Conservation (phyloP, 2,113 vertebrate genomes). For the Gymnorhina tibicen region DNA sequence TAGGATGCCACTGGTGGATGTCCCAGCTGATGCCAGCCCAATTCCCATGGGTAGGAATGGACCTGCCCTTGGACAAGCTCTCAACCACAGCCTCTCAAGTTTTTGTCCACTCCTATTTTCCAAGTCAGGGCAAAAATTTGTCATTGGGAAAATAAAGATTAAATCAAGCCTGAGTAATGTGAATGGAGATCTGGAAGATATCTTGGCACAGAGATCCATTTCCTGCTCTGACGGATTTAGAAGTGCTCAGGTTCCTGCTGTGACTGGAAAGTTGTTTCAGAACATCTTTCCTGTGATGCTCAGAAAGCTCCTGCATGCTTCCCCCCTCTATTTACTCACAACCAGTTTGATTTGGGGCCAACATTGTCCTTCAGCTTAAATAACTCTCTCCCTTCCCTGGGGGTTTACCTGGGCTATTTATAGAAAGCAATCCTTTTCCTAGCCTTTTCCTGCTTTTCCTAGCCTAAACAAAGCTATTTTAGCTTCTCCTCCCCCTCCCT, state of each 20-base stretch:
- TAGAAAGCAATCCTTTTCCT: conserved; percentile 15
- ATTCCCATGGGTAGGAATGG: neutral
- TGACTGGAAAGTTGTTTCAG: conserved; percentile 47
- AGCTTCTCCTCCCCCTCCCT: neutral
- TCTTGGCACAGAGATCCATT: neutral
- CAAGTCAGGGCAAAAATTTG: neutral
- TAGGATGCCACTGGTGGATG: neutral
- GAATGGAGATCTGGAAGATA: conserved; percentile 7
- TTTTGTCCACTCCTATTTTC: neutral
- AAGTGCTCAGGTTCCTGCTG: conserved; percentile 44
- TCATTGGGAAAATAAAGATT: neutral
- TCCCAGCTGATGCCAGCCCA: neutral
- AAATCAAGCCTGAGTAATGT: conserved; percentile 18
- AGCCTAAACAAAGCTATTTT: conserved; percentile 26
- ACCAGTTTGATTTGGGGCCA: conserved; percentile 45
- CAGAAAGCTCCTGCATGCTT: conserved; percentile 21
- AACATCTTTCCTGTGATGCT: conserved; percentile 65
- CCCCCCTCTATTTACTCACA: conserved; percentile 51
- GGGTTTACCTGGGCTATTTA: neutral
- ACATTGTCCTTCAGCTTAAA: conserved; percentile 50
- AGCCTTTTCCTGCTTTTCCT: conserved; percentile 23
- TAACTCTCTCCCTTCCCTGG: conserved; percentile 44
- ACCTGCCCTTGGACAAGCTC: neutral
- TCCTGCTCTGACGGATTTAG: conserved; percentile 45
- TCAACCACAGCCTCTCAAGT: neutral